Percentiles rank a stretch among this genome's conserved stretches.
These are phyloP conservation scores for Chelon auratus DNA, from an alignment of 2,797 vertebrate genomes.

Conservation along the genomic window DNA sequence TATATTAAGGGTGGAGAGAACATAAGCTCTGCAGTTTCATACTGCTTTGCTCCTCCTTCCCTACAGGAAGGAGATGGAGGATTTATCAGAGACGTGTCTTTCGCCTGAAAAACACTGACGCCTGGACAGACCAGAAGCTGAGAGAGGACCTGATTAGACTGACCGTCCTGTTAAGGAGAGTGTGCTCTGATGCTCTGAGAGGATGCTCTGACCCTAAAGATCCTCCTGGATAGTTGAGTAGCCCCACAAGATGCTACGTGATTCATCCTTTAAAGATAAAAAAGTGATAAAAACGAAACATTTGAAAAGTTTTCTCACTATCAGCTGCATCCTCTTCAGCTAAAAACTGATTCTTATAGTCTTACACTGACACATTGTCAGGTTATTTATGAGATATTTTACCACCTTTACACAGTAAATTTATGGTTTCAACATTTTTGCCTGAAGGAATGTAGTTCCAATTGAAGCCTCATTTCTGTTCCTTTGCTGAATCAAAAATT, in stretches of 20 bases:
- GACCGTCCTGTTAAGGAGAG: too few relatives aligned
- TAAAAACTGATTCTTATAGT: too few relatives aligned
- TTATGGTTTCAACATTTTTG: neutral
- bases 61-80: constrained; percentile 13
- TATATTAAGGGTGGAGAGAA: constrained; percentile 18
- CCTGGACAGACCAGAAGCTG: constrained; percentile 26
- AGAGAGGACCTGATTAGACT: neutral
- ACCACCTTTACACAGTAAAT: neutral
- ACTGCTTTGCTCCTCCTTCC: constrained; percentile 12
- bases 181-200: neutral
- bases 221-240: too few relatives aligned
- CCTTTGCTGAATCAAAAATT: neutral
- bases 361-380: too few relatives aligned
- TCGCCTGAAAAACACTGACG: constrained; percentile 38
- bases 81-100: constrained; percentile 29
- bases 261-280: neutral
- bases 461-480: neutral
- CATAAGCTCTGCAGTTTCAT: constrained; percentile 17
- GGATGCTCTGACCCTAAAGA: neutral
- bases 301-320: too few relatives aligned
- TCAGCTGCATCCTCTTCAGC: too few relatives aligned
- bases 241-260: too few relatives aligned
- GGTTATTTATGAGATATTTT: too few relatives aligned
- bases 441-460: neutral
- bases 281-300: constrained; percentile 9